Evolutionary conservation across 1,140 invertebrate species (phyloP), one percentile per base, ranked within the genome.

Genomic region (Halictus rubicundus): DNA sequence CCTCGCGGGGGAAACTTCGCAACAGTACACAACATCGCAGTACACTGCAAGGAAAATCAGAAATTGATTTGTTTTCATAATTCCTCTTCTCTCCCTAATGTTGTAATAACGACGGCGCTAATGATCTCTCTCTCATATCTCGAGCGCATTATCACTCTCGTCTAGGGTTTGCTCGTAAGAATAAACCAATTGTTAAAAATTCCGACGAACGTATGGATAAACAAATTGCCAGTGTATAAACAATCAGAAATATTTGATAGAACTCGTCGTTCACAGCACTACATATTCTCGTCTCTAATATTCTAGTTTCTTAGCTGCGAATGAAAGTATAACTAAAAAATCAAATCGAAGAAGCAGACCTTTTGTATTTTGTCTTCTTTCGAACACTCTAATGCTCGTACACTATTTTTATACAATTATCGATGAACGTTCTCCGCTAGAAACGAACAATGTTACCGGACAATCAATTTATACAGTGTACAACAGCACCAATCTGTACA

Each of bases 401-500:
- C 46, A 37, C 61, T 83, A 83, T 54, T 27, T 61, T 46, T 72
- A 52, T 59, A 54, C 68, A 64, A 37, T 82, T 72, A 79, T 72
- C 52, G 14, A 52, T 23, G 14, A 78, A 81, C 59, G 52, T 69
- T 54, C 54, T 69, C 68, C 68, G 46, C 60, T 59, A 21, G 57
- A 78, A 81, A 77, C 64, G 59, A 72, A 74, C 49, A 52, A 7
- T 52, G 65, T 82, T 42, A 59, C 46, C 61, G 6, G 1, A 21
- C 76, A 39, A 25, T 70, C 63, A 70, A 61, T 75, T 68, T 57
- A 74, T 68, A 61, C 39, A 71, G 42, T 37, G 42, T 80, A 72
- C 37, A 73, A 52, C 78, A 85, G 83, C 84, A 85, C 83, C 83
- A 81, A 72, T 73, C 32, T 23, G 84, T 80, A 63, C 68, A 68